Evolutionary conservation across 1,140 invertebrate genomes (phyloP).

Genomic region (Ectropis grisescens): DNA sequence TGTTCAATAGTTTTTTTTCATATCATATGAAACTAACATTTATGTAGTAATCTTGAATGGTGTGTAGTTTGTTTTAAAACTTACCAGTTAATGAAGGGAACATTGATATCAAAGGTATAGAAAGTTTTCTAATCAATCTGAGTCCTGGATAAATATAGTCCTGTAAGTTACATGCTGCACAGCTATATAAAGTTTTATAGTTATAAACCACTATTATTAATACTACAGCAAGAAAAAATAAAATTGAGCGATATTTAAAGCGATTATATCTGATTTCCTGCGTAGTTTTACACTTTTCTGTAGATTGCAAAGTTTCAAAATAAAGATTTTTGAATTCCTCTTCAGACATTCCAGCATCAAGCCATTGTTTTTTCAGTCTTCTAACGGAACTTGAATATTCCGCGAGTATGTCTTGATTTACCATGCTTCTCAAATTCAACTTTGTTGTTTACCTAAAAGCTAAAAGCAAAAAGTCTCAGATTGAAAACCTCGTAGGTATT

Average conservation of each 20-base stretch:
- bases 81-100: slow-evolving; percentile 77
- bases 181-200: slow-evolving; percentile 63
- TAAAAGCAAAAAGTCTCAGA: too few relatives aligned
- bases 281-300: neutral
- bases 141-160: slow-evolving; percentile 79
- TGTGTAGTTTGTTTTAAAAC: too few relatives aligned
- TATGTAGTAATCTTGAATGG: slow-evolving; percentile 2
- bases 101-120: slow-evolving; percentile 73
- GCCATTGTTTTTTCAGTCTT: slow-evolving; percentile 29
- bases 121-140: slow-evolving; percentile 71
- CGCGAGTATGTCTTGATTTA: slow-evolving; percentile 22
- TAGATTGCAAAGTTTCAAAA: slow-evolving; percentile 57
- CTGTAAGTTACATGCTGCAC: slow-evolving; percentile 75
- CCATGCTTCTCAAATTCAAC: slow-evolving; percentile 17
- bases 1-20: neutral
- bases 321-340: slow-evolving; percentile 69
- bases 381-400: slow-evolving; percentile 38
- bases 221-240: too few relatives aligned
- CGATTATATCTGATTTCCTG: too few relatives aligned
- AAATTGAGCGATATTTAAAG: too few relatives aligned
- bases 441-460: too few relatives aligned
- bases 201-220: slow-evolving; percentile 23
- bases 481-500: too few relatives aligned
- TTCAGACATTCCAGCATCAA: slow-evolving; percentile 53
- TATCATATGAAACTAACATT: neutral